Evolutionary conservation across 2,113 vertebrate species (phyloP), one percentile per base, ranked within the genome.

Genomic region (Phaethon lepturus): DNA sequence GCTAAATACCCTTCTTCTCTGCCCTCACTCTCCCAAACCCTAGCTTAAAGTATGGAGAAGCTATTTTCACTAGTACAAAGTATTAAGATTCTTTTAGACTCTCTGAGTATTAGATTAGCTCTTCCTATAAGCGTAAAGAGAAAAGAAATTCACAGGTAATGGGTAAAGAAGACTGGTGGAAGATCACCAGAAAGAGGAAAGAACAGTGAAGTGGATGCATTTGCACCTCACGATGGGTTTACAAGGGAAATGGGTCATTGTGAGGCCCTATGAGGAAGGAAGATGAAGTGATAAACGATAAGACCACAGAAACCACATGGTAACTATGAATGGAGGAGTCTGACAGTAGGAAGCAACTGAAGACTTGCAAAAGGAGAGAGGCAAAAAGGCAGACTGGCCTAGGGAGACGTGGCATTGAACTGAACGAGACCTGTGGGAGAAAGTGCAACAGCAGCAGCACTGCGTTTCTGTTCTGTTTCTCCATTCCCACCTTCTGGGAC

Each of bases 171-270:
- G 6, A 20, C 44, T 47, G 29, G 50, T 13, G 17, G 44, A 73
- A 53, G 18, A 72, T 28, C 12, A 75, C 13, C 20, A 50, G 14
- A 52, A 82, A 56, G 33, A 62, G 7, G 17, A 25, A 69, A 19
- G 25, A 35, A 63, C 1, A 1, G 8, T 31, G 42, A 93, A 88
- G 10, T 17, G 20, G 17, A 56, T 38, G 10, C 13, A 45, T 45
- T 60, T 64, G 33, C 29, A 84, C 23, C 6, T 23, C 28, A 26
- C 19, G 38, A 38, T 1, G 1, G n/a, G 8, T 13, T 31, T 23
- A 13, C 0, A 0, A 31, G 29, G 35, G 50, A 86, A 91, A 86
- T 1, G 0, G 0, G n/a, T 38, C 47, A 50, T 2, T 72, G 38
- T 0, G 5, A 75, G 16, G 45, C 18, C n/a, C 13, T 45, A 0